A percentile compares a stretch with the other conserved stretches of the same genome.
Conservation (phyloP, 2,113 vertebrate species). For the Mionectes macconnelli region DNA sequence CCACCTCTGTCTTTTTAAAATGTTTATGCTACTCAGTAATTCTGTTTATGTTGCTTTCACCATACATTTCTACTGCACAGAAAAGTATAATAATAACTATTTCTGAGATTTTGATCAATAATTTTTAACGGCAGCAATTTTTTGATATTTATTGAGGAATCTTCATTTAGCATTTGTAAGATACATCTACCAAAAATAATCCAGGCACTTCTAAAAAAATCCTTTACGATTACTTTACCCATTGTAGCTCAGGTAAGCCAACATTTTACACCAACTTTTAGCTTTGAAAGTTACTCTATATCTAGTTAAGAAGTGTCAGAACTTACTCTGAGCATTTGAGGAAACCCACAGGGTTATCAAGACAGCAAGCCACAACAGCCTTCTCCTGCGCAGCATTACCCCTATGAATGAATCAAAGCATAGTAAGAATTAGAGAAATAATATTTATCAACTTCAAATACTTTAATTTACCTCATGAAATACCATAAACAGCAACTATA, state of each 20-base stretch:
- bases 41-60: not conserved
- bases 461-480: not conserved
- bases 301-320: not conserved
- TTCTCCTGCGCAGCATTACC: constrained; percentile 80
- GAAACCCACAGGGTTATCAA: constrained; percentile 74
- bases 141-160: not conserved
- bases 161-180: not conserved
- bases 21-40: not conserved
- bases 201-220: not conserved
- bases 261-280: not conserved
- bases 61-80: not conserved
- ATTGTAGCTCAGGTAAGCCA: not conserved
- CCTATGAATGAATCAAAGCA: constrained; percentile 55
- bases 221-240: not conserved
- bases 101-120: not conserved
- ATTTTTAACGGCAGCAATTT: not conserved
- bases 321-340: constrained; percentile 81
- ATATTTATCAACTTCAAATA: not conserved
- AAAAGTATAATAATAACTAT: not conserved
- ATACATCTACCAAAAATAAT: not conserved
- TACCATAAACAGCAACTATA: not conserved
- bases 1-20: not conserved
- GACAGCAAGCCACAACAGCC: constrained; percentile 76
- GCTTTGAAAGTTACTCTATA: not conserved
- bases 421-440: not conserved